Evolutionary conservation across 2,797 vertebrate genomes (phyloP).

Genomic region (Gallirallus australis): DNA sequence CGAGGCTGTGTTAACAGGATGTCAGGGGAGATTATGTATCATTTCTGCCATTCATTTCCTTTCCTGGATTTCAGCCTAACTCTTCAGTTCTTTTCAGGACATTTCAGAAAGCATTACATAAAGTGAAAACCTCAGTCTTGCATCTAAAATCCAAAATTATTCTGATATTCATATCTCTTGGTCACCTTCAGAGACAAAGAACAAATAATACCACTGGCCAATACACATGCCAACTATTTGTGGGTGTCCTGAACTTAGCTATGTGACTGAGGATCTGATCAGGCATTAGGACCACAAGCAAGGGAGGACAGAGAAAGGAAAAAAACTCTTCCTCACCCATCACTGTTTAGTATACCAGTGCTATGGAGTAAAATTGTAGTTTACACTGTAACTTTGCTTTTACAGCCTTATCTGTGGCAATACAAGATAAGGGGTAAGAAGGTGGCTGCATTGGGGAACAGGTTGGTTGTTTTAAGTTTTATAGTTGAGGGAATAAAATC

Average conservation of each 20-base stretch:
- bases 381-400: neutral
- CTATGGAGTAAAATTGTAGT: neutral
- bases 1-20: constrained; percentile 24
- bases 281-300: neutral
- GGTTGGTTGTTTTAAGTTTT: neutral
- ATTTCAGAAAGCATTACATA: constrained; percentile 67
- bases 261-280: neutral
- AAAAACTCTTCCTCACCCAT: neutral
- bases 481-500: neutral
- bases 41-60: constrained; percentile 66
- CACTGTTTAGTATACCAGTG: neutral
- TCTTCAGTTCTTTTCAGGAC: constrained; percentile 69
- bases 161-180: constrained; percentile 20
- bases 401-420: neutral
- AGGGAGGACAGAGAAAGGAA: neutral
- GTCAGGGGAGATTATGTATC: constrained; percentile 63
- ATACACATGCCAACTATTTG: neutral
- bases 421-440: neutral
- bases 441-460: neutral
- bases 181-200: constrained; percentile 28
- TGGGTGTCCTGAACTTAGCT: neutral
- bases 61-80: constrained; percentile 68
- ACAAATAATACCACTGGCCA: neutral
- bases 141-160: constrained; percentile 42
- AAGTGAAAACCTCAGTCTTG: constrained; percentile 55